Evolutionary conservation across 2,888 invertebrate species (phyloP), one percentile per base, ranked within the genome.

Genomic region (Macrophya annulata): DNA sequence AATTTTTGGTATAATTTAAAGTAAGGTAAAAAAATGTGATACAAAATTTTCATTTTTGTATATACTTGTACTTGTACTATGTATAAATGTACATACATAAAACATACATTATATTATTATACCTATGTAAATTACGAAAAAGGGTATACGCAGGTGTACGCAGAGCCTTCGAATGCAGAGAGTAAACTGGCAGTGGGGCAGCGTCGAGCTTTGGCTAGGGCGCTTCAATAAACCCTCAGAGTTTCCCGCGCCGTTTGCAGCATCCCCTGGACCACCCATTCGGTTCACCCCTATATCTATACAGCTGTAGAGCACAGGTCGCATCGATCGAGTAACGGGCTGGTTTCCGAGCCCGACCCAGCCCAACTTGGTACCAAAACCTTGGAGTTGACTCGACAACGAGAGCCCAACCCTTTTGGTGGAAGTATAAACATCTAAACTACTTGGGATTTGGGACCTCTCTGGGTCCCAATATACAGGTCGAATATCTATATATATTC

Each of bases 251-350:
- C 25, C 51, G 77, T 8, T 68, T 21, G 8, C 71, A 72, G 43
- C 72, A 77, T 77, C 77, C 55, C 77, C 77, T 77, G 77, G 77
- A 77, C 77, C 77, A 51, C 51, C 77, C 77, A 21, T 45, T 72
- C 43, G 43, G 51, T 15, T 10, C 40, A 0, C 10, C 9, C 9
- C 6, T 76, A 51, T 76, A 25, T 51, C 45, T 72, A 43, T 43
- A 48, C 40, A 59, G 59, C 25, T 81, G 17, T 59, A 43, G 62
- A 21, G 62, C n/a, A 40, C 62, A 81, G 79, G 79, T 81, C 59
- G n/a, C 59, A 81, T 81, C 62, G 79, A 81, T 81, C 62, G 59
- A n/a, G 62, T 43, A 62, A 81, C 37, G 79, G 62, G n/a, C 79
- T 62, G 40, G 40, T 59, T 59, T 43, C 40, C 37, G 59, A 59